phyloP scores from a whole-genome alignment of 2,888 invertebrate genomes.

The Habroteleia sp. region DNA sequence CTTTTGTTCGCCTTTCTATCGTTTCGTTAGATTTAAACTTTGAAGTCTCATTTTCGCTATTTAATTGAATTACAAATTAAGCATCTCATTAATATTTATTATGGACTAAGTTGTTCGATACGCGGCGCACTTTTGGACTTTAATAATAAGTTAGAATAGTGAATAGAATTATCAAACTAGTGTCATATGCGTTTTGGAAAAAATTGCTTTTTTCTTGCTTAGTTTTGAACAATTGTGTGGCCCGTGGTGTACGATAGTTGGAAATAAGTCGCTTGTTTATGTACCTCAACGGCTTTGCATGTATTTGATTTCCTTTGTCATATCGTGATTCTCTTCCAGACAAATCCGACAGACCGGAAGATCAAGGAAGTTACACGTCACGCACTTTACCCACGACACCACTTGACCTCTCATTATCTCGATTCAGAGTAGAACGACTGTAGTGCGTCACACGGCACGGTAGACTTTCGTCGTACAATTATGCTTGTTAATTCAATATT shows the following conservation, averaged over 20 bases:
- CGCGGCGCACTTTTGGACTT: conserved; percentile 3
- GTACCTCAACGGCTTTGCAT: conserved; percentile 8
- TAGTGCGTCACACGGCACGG: conserved; percentile 52
- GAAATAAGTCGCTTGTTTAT: conserved; percentile 30
- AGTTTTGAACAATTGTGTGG: too few relatives aligned
- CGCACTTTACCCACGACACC: conserved; percentile 67
- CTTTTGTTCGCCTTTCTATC: conserved; percentile 57
- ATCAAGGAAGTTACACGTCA: conserved; percentile 67
- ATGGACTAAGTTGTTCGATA: conserved; percentile 8
- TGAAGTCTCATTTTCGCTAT: conserved; percentile 54
- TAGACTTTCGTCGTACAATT: conserved; percentile 58
- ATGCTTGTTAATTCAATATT: conserved; percentile 59
- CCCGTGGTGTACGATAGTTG: too few relatives aligned
- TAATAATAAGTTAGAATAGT: conserved; percentile 22
- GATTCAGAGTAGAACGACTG: conserved; percentile 53
- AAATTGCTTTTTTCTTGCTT: neutral
- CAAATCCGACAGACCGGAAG: conserved; percentile 66
- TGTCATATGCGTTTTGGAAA: neutral
- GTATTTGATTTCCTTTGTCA: conserved; percentile 54
- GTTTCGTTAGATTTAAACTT: conserved; percentile 58
- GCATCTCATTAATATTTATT: conserved; percentile 57
- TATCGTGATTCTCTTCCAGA: conserved; percentile 49
- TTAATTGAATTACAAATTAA: conserved; percentile 57
- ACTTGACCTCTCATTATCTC: conserved; percentile 67
- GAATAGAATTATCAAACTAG: neutral